Conservation (phyloP, 2,888 invertebrate genomes). For the Glyphotaelius pellucidus region DNA sequence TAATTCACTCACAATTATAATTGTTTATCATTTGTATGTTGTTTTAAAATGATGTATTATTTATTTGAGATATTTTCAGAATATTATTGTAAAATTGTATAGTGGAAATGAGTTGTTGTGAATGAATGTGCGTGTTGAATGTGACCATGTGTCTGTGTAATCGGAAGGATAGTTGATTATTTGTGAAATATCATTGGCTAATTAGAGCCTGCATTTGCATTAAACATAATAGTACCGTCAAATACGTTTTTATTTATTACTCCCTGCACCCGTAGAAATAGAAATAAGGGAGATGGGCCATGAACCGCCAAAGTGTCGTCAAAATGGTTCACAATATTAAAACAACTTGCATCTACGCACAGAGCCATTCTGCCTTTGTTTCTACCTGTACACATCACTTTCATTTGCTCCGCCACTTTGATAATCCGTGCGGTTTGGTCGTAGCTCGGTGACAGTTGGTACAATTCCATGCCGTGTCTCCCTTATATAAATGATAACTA, state of each 20-base stretch:
- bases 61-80: slow-evolving; percentile 56
- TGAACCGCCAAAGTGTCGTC: no score
- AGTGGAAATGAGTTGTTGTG: slow-evolving; percentile 53
- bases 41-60: slow-evolving; percentile 44
- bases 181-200: slow-evolving; percentile 61
- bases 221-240: slow-evolving; percentile 56
- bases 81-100: slow-evolving; percentile 60
- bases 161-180: slow-evolving; percentile 61
- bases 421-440: no score
- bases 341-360: no score
- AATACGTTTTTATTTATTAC: slow-evolving; percentile 33
- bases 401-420: no score
- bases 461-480: no score
- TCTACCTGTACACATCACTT: no score
- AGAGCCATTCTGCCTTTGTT: no score
- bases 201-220: slow-evolving; percentile 62
- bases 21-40: not conserved
- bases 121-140: slow-evolving; percentile 53
- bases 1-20: slow-evolving; percentile 18
- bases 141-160: slow-evolving; percentile 62
- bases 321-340: no score
- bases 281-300: no score
- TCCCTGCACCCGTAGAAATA: not conserved
- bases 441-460: no score
- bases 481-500: no score